Conservation (phyloP, 1,140 invertebrate genomes). For the Ceratina australensis region DNA sequence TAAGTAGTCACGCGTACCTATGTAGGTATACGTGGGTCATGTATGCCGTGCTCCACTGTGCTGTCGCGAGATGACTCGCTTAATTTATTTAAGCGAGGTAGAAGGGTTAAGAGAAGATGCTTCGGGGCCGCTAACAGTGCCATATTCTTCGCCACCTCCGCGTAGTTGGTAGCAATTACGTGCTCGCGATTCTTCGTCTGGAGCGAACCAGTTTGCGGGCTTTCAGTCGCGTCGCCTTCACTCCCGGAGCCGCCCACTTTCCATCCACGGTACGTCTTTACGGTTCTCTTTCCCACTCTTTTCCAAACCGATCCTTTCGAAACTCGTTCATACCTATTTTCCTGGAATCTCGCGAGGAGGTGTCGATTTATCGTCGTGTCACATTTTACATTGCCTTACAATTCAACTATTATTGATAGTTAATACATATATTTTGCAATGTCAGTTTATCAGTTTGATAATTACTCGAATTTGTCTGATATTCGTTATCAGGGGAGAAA, state of each 20-base stretch:
- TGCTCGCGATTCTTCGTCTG: constrained; percentile 57
- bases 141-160: constrained; percentile 49
- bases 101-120: constrained; percentile 52
- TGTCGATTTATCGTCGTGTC: not conserved
- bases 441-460: too few relatives aligned
- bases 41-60: constrained; percentile 27
- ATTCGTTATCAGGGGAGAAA: too few relatives aligned
- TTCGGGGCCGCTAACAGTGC: constrained; percentile 34
- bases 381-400: too few relatives aligned
- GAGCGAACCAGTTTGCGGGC: constrained; percentile 66
- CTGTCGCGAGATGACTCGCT: constrained; percentile 54
- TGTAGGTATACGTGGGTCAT: constrained; percentile 35
- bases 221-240: constrained; percentile 57
- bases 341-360: not conserved
- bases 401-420: too few relatives aligned
- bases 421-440: too few relatives aligned
- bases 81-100: constrained; percentile 60
- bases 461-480: too few relatives aligned
- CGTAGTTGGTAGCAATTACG: constrained; percentile 52
- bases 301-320: not conserved
- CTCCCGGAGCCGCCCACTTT: constrained; percentile 47
- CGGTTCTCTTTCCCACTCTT: not conserved
- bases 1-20: constrained; percentile 55
- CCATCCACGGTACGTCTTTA: not conserved
- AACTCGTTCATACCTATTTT: not conserved